Evolutionary conservation across 64 coral and sea anemone genomes (phyloP).

Genomic region (Montipora cactus): DNA sequence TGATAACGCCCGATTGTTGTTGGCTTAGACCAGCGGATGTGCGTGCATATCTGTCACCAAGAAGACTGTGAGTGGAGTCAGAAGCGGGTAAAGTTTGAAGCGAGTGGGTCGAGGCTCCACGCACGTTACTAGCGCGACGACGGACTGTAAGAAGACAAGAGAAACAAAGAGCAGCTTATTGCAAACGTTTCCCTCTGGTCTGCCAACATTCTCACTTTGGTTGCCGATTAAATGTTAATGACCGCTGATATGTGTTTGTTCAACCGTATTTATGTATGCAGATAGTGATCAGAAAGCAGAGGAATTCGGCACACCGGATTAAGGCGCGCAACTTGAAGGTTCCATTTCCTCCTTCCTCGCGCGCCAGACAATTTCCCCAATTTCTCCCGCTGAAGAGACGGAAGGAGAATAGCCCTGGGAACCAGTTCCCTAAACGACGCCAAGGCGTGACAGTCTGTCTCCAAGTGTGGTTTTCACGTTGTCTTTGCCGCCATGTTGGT

Average conservation of each 20-base stretch:
- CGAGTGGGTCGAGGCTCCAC: constrained; percentile 74
- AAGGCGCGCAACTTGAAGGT: too few relatives aligned
- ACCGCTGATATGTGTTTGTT: neutral
- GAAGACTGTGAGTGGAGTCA: constrained; percentile 37
- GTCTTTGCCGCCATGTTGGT: too few relatives aligned
- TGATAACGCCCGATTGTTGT: constrained; percentile 37
- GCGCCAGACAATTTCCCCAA: too few relatives aligned
- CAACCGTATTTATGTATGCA: neutral
- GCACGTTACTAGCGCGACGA: constrained; percentile 54
- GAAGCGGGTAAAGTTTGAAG: constrained; percentile 64
- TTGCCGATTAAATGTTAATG: neutral
- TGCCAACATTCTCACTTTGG: neutral
- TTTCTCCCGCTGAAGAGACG: too few relatives aligned
- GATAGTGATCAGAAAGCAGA: too few relatives aligned
- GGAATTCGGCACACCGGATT: too few relatives aligned
- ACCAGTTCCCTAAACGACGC: too few relatives aligned
- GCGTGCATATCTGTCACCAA: constrained; percentile 62
- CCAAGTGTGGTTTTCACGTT: too few relatives aligned
- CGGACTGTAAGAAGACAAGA: constrained; percentile 9
- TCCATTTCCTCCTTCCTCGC: too few relatives aligned
- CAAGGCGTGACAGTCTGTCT: too few relatives aligned
- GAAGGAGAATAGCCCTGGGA: too few relatives aligned
- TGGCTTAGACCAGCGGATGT: constrained; percentile 46
- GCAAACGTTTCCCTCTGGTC: too few relatives aligned
- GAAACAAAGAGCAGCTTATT: neutral